A percentile compares a stretch with the other conserved stretches of the same genome.
These are phyloP conservation scores for Chloroceryle amazona DNA, from an alignment of 2,797 vertebrate genomes.

Conservation along the genomic window DNA sequence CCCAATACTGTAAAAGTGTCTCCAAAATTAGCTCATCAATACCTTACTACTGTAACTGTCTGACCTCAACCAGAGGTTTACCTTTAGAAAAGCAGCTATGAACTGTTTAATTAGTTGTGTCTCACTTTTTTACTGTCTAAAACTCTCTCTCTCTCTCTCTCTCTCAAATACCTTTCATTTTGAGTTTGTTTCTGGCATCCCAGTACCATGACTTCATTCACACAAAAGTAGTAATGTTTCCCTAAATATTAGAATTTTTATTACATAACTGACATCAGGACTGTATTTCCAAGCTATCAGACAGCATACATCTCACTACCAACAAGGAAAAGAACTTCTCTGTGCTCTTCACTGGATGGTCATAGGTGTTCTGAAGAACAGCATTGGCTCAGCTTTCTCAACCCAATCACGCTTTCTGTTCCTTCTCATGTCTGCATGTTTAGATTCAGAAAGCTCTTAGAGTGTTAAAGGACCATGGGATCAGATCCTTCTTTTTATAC, in stretches of 20 bases:
- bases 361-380: neutral
- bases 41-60: neutral
- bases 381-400: neutral
- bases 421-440: neutral
- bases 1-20: neutral
- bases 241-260: neutral
- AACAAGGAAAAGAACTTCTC: neutral
- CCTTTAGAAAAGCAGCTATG: neutral
- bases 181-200: neutral
- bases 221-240: neutral
- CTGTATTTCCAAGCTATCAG: neutral
- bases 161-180: neutral
- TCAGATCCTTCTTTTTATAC: neutral
- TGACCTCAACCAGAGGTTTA: neutral
- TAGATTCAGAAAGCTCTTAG: neutral
- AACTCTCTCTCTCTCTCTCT: neutral
- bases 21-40: neutral
- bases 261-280: neutral
- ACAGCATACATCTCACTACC: neutral
- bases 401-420: neutral
- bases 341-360: rapidly evolving
- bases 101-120: neutral
- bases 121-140: neutral
- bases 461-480: neutral
- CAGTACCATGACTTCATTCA: neutral